These are phyloP conservation scores for Gnathonemus longibarbis DNA, from an alignment of 2,113 vertebrate genomes.

Conservation along the genomic window DNA sequence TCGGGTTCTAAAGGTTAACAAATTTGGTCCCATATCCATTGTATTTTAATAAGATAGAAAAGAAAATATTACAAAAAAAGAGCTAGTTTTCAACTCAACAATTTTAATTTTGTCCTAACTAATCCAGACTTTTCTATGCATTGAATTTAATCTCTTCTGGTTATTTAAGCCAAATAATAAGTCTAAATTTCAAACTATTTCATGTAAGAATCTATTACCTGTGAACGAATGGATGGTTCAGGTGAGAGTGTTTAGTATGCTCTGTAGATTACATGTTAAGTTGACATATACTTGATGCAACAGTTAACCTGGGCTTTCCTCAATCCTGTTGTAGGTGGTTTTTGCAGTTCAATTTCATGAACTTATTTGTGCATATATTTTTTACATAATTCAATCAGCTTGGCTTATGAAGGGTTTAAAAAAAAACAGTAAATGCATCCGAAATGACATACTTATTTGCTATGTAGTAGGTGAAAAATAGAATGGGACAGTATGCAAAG, in stretches of 20 bases:
- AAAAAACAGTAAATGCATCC: too few species aligned
- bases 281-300: background rate
- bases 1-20: too few species aligned
- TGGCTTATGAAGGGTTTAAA: too few species aligned
- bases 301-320: background rate
- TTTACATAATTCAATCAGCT: too few species aligned
- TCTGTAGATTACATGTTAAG: background rate
- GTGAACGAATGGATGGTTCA: too few species aligned
- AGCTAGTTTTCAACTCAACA: too few species aligned
- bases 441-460: too few species aligned
- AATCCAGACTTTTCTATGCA: background rate
- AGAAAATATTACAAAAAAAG: too few species aligned
- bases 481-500: too few species aligned
- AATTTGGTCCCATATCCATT: background rate
- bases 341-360: background rate
- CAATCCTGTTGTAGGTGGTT: background rate
- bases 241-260: too few species aligned
- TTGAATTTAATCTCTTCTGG: background rate
- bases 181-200: background rate
- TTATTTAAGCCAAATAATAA: background rate
- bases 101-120: background rate
- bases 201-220: background rate
- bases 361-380: background rate
- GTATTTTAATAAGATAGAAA: background rate
- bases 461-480: too few species aligned